phyloP scores from a whole-genome alignment of 2,888 invertebrate genomes.

The Penaeus monodon region DNA sequence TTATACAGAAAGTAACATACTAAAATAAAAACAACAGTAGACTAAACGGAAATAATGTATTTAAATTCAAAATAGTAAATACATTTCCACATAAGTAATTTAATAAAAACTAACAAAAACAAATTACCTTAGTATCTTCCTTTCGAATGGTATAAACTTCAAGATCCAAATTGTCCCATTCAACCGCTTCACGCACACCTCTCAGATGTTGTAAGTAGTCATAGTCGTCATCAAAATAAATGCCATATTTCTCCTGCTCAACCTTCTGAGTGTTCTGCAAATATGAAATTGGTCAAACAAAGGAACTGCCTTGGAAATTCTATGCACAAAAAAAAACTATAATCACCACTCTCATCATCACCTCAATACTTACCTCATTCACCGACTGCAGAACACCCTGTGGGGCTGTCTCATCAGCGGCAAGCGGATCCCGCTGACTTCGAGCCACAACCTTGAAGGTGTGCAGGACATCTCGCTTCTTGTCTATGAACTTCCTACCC shows the following conservation, averaged over 20 bases:
- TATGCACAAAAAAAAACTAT: too few relatives aligned
- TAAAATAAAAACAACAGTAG: not conserved
- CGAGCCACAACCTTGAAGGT: constrained; percentile 93
- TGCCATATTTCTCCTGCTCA: constrained; percentile 87
- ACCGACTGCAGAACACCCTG: constrained; percentile 85
- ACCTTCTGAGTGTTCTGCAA: constrained; percentile 74
- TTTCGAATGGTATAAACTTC: constrained; percentile 53
- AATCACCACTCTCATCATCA: not conserved
- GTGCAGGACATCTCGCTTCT: constrained; percentile 81
- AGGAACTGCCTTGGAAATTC: too few relatives aligned
- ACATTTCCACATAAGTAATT: not conserved
- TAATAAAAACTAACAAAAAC: not conserved
- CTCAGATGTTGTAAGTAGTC: constrained; percentile 93
- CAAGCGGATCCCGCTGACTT: constrained; percentile 92
- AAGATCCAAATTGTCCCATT: constrained; percentile 54
- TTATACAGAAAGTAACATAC: not conserved
- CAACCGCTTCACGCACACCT: constrained; percentile 71
- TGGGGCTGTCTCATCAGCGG: constrained; percentile 89
- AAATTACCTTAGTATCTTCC: constrained; percentile 49
- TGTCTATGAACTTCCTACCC: constrained; percentile 88
- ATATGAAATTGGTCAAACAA: not conserved
- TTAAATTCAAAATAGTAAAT: not conserved
- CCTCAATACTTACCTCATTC: constrained; percentile 36
- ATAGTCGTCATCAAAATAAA: constrained; percentile 94
- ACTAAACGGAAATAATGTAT: not conserved